Evolutionary conservation across 2,797 vertebrate genomes (phyloP).

Genomic region (Typhlichthys subterraneus): DNA sequence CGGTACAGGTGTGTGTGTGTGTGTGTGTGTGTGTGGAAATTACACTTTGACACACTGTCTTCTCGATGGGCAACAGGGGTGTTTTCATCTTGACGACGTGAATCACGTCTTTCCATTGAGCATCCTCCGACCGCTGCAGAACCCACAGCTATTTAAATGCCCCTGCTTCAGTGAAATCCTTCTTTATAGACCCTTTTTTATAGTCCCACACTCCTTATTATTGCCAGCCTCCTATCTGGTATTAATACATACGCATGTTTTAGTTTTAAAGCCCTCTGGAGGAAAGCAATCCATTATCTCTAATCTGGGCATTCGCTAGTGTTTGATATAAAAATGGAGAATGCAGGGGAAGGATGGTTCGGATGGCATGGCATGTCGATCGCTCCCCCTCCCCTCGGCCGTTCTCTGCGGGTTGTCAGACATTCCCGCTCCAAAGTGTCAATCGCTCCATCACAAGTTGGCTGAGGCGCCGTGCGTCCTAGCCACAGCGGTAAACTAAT

Average conservation of each 20-base stretch:
- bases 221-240: neutral
- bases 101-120: slow-evolving; percentile 52
- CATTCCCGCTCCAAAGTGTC: slow-evolving; percentile 27
- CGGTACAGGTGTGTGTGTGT: slow-evolving; percentile 45
- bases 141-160: slow-evolving; percentile 31
- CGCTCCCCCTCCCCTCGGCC: no score
- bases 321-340: neutral
- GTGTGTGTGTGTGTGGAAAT: slow-evolving; percentile 42
- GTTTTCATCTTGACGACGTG: slow-evolving; percentile 59
- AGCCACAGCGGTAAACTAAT: slow-evolving; percentile 45
- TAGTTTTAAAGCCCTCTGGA: no score
- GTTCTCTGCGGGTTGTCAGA: slow-evolving; percentile 33
- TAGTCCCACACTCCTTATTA: slow-evolving; percentile 5
- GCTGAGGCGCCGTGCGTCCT: slow-evolving; percentile 27
- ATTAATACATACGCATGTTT: no score
- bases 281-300: no score
- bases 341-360: neutral
- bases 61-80: slow-evolving; percentile 55
- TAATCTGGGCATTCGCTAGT: no score
- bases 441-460: slow-evolving; percentile 43
- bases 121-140: slow-evolving; percentile 23
- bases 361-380: no score
- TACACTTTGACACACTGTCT: slow-evolving; percentile 50
- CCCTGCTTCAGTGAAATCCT: neutral
- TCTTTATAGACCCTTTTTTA: neutral